Base-by-base conservation (phyloP, 2,888 invertebrate species). In the Drosophila niveifrons region DNA sequence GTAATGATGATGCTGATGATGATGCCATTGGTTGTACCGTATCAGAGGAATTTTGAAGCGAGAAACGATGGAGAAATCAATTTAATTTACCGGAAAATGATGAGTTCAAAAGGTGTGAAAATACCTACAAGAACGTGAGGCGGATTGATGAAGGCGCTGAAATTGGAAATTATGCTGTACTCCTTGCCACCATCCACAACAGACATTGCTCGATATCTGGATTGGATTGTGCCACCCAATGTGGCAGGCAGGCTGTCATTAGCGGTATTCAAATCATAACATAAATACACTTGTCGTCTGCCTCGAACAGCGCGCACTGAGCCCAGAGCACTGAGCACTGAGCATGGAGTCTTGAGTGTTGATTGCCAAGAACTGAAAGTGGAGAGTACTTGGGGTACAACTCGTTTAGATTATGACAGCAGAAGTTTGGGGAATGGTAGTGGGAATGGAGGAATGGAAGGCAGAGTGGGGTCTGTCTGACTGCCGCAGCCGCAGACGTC, bases 211-310 rank as follows among this genome's bases (percentile, higher is more conserved):
- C 7, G 18, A 43, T 17, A 11, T 7, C n/a, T 41, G 17, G 44
- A 43, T 9, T 28, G 39, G 13, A 23, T 18, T 58, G 43, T 58
- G 67, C 74, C 58, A 73, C 74, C 74, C 81, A 77, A 72, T 50
- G 70, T 66, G 63, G 71, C 67, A 50, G 66, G 66, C 56, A 29
- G 66, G 63, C 85, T 84, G 83, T 90, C 90, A 90, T 90, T 90
- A 89, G 80, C 80, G 81, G 81, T 83, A 88, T 90, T 80, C 88
- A 85, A 84, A 90, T 90, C 90, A 90, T 90, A 88, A 90, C 90
- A 90, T 90, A 90, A 90, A 90, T 90, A 90, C 87, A 83, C 90
- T 88, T 88, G 88, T 90, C 88, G 90, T 90, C 90, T 90, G 81
- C 59, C 50, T 11, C 39, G 39, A 13, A 13, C 39, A 41, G 3